Evolutionary conservation across 2,888 invertebrate genomes (phyloP), one percentile per base, ranked within the genome.

Genomic region (Cheilosia vulpina): DNA sequence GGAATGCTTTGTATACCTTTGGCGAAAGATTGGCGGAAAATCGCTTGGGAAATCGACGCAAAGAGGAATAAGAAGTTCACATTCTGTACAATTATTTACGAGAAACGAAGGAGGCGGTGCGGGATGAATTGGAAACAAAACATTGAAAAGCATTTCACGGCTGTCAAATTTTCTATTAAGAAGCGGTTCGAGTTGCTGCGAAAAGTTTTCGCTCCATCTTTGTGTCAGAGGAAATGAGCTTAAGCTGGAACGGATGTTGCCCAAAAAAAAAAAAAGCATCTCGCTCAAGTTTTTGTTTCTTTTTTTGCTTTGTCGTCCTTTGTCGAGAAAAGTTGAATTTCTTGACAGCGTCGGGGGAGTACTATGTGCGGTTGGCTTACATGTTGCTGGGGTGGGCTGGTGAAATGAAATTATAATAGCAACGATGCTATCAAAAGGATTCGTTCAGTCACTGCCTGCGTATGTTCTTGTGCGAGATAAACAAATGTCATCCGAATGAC

Each of bases 131-230:
- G 76, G 76, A 85, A 85, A 85, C 85, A 85, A 85, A 85, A 85
- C 85, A 85, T 77, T 85, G 85, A 85, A 85, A 85, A 85, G 85
- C 85, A 85, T 85, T 85, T 85, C 85, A 85, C 81, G 85, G 85
- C 85, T 85, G 85, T 85, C 85, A 85, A 85, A 85, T 77, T 85
- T 85, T 85, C 85, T 85, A 85, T 85, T 81, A 85, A 85, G 76
- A 85, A 85, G 76, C 76, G 81, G 80, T 85, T 81, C 81, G 76
- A 81, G 81, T 71, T 81, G 80, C 15, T 85, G 66, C 60, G 24
- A 79, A 81, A 85, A 85, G 81, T 85, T 85, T 47, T 85, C 63
- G 60, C 76, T 85, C 72, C 81, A 63, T 81, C 85, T 77, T 85
- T 85, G 76, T 72, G 85, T 85, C 85, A 81, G 38, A 38, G 85